phyloP scores from a whole-genome alignment of 2,113 vertebrate species.

The Orthonyx spaldingii region DNA sequence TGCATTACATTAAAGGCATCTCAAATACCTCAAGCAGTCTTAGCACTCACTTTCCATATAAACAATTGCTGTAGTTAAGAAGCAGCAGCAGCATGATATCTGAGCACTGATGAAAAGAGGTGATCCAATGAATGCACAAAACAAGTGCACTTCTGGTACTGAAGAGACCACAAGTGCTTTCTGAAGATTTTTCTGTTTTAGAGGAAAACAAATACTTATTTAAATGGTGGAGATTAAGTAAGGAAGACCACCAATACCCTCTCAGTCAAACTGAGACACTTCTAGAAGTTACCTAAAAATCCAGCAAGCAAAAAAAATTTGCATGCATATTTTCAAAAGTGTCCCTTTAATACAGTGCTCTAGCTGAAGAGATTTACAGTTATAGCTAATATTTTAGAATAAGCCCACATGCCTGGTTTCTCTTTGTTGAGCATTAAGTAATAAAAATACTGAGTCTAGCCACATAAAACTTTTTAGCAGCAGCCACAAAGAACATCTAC shows the following conservation, averaged over 20 bases:
- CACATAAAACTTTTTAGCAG: background rate
- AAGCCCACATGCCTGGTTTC: background rate
- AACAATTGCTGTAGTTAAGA: background rate
- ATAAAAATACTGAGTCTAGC: background rate
- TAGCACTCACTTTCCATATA: background rate
- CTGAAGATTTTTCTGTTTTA: background rate
- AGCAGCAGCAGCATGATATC: background rate
- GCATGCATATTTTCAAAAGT: background rate
- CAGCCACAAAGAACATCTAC: background rate
- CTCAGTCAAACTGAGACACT: background rate
- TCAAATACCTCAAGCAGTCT: conserved; percentile 7
- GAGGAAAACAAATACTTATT: background rate
- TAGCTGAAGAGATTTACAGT: background rate
- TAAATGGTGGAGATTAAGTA: background rate
- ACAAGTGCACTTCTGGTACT: background rate
- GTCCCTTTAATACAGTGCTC: background rate
- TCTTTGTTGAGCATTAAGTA: background rate
- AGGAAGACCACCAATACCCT: background rate
- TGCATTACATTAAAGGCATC: background rate
- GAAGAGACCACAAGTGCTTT: background rate
- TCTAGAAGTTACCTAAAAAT: background rate
- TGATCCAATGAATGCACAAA: background rate
- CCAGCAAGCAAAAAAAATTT: background rate
- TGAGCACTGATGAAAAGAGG: background rate
- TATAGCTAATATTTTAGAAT: background rate